Evolutionary conservation across 2,888 invertebrate species (phyloP).

Genomic region (Apamea monoglypha): DNA sequence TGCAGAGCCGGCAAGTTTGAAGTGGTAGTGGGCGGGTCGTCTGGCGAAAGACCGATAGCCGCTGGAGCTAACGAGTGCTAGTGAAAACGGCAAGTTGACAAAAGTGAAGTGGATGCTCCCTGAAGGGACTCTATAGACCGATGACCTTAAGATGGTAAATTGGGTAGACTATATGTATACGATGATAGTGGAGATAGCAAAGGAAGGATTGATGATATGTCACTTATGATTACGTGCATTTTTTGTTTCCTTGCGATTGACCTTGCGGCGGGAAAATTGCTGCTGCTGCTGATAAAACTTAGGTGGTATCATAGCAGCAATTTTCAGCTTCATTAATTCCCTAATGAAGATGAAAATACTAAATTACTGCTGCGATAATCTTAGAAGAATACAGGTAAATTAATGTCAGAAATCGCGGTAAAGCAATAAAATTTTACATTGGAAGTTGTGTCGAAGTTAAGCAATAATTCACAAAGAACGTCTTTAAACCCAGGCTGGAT

Average conservation of each 20-base stretch:
- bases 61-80: conserved; percentile 40
- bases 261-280: no score
- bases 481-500: conserved; percentile 59
- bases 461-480: conserved; percentile 62
- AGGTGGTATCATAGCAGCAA: neutral
- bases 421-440: conserved; percentile 57
- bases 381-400: conserved; percentile 21
- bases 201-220: neutral
- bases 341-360: neutral
- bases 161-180: neutral
- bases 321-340: neutral
- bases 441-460: conserved; percentile 52
- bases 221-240: neutral
- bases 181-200: neutral
- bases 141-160: conserved; percentile 21
- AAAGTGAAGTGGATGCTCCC: conserved; percentile 31
- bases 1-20: conserved; percentile 30
- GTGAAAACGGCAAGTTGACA: conserved; percentile 42
- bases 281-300: no score
- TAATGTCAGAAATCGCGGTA: conserved; percentile 39
- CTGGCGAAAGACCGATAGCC: conserved; percentile 50
- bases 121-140: neutral
- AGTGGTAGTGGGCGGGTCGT: conserved; percentile 46
- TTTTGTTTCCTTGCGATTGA: neutral
- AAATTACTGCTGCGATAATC: neutral